Percentiles rank a stretch among this genome's conserved stretches.
Conservation (phyloP, 2,888 invertebrate genomes). For the Orgyia antiqua region DNA sequence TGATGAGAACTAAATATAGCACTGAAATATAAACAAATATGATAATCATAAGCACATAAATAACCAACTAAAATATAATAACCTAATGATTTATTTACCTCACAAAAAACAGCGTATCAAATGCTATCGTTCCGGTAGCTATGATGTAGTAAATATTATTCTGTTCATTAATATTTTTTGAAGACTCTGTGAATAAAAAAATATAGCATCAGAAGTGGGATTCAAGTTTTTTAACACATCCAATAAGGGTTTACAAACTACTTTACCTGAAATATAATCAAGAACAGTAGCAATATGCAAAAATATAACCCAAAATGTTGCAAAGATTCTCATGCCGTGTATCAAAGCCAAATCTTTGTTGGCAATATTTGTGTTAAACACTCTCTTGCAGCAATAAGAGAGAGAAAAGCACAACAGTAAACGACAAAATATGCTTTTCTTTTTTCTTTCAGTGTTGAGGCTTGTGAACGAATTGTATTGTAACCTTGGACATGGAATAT, state of each 20-base stretch:
- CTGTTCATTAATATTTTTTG: conserved; percentile 52
- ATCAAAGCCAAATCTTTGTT: conserved; percentile 74
- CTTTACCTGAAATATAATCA: conserved; percentile 80
- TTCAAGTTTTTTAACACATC: too few relatives aligned
- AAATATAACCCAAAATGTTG: conserved; percentile 82
- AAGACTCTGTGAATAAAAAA: conserved; percentile 59
- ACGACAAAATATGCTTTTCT: conserved; percentile 39
- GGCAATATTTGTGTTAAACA: conserved; percentile 66
- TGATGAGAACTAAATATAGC: conserved; percentile 79
- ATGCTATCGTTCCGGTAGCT: conserved; percentile 75
- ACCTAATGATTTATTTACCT: conserved; percentile 57
- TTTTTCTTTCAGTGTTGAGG: conserved; percentile 44
- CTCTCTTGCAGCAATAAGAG: conserved; percentile 55
- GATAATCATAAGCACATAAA: not conserved
- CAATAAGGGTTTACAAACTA: too few relatives aligned
- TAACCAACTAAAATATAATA: too few relatives aligned
- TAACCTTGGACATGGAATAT: conserved; percentile 46
- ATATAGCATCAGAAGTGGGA: not conserved
- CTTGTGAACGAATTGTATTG: conserved; percentile 55
- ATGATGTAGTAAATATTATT: conserved; percentile 71
- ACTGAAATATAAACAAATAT: conserved; percentile 44
- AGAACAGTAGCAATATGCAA: conserved; percentile 80
- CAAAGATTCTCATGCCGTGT: conserved; percentile 80
- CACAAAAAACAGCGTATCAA: conserved; percentile 80
- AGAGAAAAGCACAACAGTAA: conserved; percentile 63